Evolutionary conservation across 35 echinoderm and acorn worm genomes (phyloP).

Genomic region (Hemicentrotus pulcherrimus): DNA sequence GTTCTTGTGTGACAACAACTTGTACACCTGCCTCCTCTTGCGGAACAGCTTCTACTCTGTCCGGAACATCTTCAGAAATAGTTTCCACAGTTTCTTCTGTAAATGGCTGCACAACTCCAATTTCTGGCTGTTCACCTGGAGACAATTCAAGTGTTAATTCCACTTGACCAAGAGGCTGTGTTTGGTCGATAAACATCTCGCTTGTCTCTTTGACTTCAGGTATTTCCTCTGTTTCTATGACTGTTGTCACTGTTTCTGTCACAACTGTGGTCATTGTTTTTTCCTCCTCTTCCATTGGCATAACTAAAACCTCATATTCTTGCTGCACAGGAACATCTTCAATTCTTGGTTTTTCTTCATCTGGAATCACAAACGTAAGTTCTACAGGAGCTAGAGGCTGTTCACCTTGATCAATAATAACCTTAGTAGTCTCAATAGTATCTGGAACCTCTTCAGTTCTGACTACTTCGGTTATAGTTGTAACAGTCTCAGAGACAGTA

Average conservation of each 20-base stretch:
- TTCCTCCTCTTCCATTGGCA: constrained; percentile 48
- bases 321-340: constrained; percentile 31
- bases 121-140: constrained; percentile 49
- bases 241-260: constrained; percentile 52
- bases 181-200: constrained; percentile 42
- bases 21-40: constrained; percentile 43
- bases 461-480: constrained; percentile 50
- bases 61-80: constrained; percentile 49
- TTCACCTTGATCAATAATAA: constrained; percentile 26
- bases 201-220: constrained; percentile 58
- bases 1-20: constrained; percentile 59
- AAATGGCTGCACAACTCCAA: constrained; percentile 49
- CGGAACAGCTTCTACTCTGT: constrained; percentile 28
- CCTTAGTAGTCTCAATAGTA: not conserved
- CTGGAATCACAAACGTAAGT: constrained; percentile 40
- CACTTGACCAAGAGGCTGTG: constrained; percentile 41
- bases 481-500: constrained; percentile 47
- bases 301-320: constrained; percentile 68
- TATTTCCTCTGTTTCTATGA: constrained; percentile 54
- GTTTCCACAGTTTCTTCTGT: constrained; percentile 34
- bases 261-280: not conserved
- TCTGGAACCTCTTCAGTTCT: constrained; percentile 54
- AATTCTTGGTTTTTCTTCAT: not conserved
- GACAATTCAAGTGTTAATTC: constrained; percentile 32
- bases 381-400: constrained; percentile 23